Evolutionary conservation across 2,888 invertebrate species (phyloP), one percentile per base, ranked within the genome.

Genomic region (Pseudococcus jackbeardsleyi): DNA sequence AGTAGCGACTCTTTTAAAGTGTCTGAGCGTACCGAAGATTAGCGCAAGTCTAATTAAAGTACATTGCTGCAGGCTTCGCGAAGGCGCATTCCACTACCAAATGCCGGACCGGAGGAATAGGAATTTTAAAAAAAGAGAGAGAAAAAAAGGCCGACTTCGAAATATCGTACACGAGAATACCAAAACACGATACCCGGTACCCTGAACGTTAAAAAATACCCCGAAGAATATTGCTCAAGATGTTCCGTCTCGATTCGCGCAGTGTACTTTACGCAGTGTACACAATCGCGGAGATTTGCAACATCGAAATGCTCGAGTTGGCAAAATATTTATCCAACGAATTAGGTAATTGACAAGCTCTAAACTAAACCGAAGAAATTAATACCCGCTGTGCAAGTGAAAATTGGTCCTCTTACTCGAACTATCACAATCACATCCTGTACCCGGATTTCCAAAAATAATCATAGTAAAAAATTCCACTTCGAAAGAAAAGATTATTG

Each of bases 11-110:
- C 72, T 72, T 72, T 72, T 33, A 72, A 72, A 72, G 72, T 72
- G 72, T 72, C 33, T 72, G 72, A 72, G 72, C 72, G 72, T 72
- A 72, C 72, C 72, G 72, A 72, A 72, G 72, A 72, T 72, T 72
- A 72, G 72, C 17, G 33, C 72, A 72, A 72, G 15, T 72, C 72
- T 72, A 72, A 72, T 72, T 72, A 72, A 72, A 72, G 33, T 33
- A 39, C 72, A 39, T 33, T 8, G 72, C 72, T 72, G 72, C 72
- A 72, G 72, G 72, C 72, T 33, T 33, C 33, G 39, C 15, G 19
- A 72, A 33, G 33, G 9, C 9, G 33, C 7, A 17, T 33, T 15
- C 15, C 33, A 33, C 33, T 15, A 72, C 26, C 4, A 72, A 39
- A 39, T 64, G 64, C 26, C 26, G 64, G 22, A 6, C 33, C 4